Base-by-base conservation (phyloP, 2,888 invertebrate genomes). In the Lasius fuliginosus region DNA sequence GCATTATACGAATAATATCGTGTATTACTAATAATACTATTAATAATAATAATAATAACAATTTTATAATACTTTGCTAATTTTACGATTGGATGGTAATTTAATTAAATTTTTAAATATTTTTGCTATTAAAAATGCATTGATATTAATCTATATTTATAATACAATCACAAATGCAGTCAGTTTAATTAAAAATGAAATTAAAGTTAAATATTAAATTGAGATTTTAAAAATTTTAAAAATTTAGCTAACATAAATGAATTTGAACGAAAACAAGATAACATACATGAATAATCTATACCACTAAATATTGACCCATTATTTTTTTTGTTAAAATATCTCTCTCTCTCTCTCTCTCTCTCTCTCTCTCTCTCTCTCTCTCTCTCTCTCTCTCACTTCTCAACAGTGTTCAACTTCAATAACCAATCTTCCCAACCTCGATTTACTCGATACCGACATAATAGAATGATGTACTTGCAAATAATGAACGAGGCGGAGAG, bases 141-240 rank as follows among this genome's bases (percentile, higher is more conserved):
- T 9, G 2, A 33, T 46, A 46, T 46, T 62, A 65, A 36, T 65
- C 1, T 36, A 1, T 8, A 15, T 46, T 46, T 4, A 33, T 42
- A 58, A 18, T 12, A 60, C 0, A 53, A 0, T 53, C 8, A 6
- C n/a, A 1, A 49, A 36, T 9, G n/a, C 6, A 18, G 18, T 40
- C 27, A 1, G 18, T 56, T 76, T 76, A 65, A 76, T 76, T 77
- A 67, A 56, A 67, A 67, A 56, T 77, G 12, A 67, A 56, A 76
- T 76, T 67, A 23, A n/a, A 65, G 6, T 40, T 56, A n/a, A n/a
- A 40, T 40, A 58, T 18, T 62, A 64, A 49, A 40, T n/a, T 40
- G 8, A 23, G 3, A 56, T 2, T 27, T 23, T 23, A 23, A 23
- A 12, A 49, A 12, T 53, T 18, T 3, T 23, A 40, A 42, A 18